Base-by-base conservation (phyloP, 2,113 vertebrate species). In the Eubucco bourcierii region DNA sequence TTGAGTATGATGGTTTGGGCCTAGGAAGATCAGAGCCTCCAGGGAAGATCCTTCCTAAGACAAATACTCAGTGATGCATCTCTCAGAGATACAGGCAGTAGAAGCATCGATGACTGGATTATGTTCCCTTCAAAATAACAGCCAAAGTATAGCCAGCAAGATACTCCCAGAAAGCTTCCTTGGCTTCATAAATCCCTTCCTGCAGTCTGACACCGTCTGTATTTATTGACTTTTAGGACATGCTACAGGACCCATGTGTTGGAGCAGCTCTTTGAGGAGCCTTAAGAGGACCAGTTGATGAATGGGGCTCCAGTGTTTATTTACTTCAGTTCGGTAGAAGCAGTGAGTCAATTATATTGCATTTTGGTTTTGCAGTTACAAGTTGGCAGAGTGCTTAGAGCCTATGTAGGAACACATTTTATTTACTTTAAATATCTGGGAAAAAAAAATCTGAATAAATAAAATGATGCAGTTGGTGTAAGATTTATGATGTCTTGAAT, bases 401-500 rank as follows among this genome's bases (percentile, higher is more conserved):
- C 41, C 85, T 95, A 74, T 44, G 53, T 88, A 85, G 47, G 44
- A 88, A 60, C 31, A 72, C 63, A 94, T 93, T 95, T 95, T 94
- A 86, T 93, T 95, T 95, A 91, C 93, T 94, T 95, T 68, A 95
- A 94, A 91, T 93, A 95, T 85, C 47, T 83, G 55, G 12, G 70
- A 90, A 95, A 94, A 91, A 6, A 11, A 52, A 52, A 52, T 52
- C 10, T 70, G 79, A 85, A 93, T 83, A 95, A 95, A 96, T 94
- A 94, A 95, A 95, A 96, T 88, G 28, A 95, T 95, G 90, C 88
- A 91, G 85, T 95, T 95, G 52, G 68, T 94, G 65, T 77, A 96
- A 96, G 94, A 96, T 96, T 96, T 96, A 96, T 83, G 89, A 92
- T 94, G 89, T 68, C 87, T 84, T 92, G 89, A 89, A 91, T 80